phyloP scores from a whole-genome alignment of 2,797 vertebrate genomes.

The Muscicapa comitata region DNA sequence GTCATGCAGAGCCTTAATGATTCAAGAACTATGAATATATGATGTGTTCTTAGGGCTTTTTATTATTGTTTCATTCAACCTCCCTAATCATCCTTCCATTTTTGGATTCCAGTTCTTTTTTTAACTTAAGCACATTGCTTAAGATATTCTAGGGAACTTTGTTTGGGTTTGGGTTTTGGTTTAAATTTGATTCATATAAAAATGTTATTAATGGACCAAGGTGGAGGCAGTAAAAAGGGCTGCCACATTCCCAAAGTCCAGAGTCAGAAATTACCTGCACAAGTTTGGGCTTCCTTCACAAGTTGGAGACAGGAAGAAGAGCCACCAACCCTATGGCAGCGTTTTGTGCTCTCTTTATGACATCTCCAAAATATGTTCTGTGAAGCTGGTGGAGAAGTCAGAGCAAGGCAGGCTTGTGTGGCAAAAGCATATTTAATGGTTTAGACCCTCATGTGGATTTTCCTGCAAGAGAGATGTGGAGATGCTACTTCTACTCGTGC shows the following conservation, averaged over 20 bases:
- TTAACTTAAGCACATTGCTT: background rate
- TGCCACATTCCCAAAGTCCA: background rate
- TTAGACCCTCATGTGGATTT: background rate
- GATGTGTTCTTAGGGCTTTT: constrained; percentile 61
- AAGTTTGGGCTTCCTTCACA: background rate
- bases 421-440: background rate
- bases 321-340: fast-evolving
- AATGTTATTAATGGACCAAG: background rate
- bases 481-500: background rate
- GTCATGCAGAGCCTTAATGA: constrained; percentile 51
- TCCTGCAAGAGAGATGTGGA: background rate
- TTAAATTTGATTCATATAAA: background rate
- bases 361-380: background rate
- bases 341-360: background rate
- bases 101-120: constrained; percentile 6
- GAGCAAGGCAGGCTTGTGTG: background rate
- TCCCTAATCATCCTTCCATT: constrained; percentile 56
- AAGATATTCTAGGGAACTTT: background rate
- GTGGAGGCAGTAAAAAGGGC: background rate
- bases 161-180: constrained; percentile 16
- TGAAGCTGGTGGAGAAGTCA: background rate
- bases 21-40: constrained; percentile 50
- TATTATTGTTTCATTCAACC: constrained; percentile 61
- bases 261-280: background rate
- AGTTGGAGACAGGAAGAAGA: background rate